Evolutionary conservation across 2,888 invertebrate species (phyloP).

Genomic region (Tiphia femorata): DNA sequence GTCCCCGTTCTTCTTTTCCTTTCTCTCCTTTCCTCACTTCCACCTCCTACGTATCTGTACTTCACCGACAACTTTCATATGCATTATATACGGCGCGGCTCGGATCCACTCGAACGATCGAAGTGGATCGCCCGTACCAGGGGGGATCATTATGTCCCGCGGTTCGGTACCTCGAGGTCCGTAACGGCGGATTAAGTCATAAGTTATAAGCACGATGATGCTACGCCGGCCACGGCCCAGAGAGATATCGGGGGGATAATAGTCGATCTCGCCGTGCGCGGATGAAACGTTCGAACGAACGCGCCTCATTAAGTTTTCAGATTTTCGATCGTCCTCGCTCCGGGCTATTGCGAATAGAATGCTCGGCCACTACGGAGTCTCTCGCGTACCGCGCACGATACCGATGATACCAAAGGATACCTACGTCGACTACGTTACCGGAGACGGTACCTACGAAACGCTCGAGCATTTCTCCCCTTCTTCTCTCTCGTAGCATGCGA

Average conservation of each 20-base stretch:
- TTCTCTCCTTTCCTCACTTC: neutral
- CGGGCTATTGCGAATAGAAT: slow-evolving; percentile 15
- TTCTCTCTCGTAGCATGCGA: neutral
- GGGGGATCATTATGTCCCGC: slow-evolving; percentile 46
- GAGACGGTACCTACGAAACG: slow-evolving; percentile 44
- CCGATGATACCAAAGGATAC: no score
- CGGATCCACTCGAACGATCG: slow-evolving; percentile 3
- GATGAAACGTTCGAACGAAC: slow-evolving; percentile 18
- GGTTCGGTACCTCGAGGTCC: slow-evolving; percentile 43
- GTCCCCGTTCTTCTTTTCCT: neutral
- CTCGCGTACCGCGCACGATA: slow-evolving; percentile 38
- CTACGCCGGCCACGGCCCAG: no score
- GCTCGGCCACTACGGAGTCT: slow-evolving; percentile 14
- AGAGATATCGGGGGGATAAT: slow-evolving; percentile 38
- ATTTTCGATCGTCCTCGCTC: slow-evolving; percentile 18
- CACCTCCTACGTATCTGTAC: no score
- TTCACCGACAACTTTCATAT: no score
- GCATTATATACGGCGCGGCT: slow-evolving; percentile 25
- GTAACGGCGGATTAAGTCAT: slow-evolving; percentile 61
- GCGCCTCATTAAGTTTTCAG: slow-evolving; percentile 32
- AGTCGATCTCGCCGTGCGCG: slow-evolving; percentile 9
- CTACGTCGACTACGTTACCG: no score
- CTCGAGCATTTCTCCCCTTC: neutral
- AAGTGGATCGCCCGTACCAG: slow-evolving; percentile 32
- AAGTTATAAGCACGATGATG: slow-evolving; percentile 43